Conservation (phyloP, 92 coral and sea anemone genomes). For the Phenganax stokvisi region DNA sequence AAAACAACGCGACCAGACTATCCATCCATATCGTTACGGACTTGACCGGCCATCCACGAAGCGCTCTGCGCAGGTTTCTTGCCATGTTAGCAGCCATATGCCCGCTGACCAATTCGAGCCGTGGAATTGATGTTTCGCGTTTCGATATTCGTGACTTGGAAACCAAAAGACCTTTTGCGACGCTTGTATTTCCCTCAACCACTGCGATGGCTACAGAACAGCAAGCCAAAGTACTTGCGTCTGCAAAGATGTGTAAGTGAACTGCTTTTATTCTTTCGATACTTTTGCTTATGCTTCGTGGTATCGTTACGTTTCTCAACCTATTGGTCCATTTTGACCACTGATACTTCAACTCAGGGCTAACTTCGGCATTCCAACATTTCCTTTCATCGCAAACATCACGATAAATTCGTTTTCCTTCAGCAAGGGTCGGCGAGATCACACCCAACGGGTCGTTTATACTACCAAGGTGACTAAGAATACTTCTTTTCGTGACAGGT, state of each 20-base stretch:
- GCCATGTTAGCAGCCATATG: conserved; percentile 36
- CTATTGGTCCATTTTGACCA: conserved; percentile 38
- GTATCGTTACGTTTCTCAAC: neutral
- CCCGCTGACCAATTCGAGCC: conserved; percentile 44
- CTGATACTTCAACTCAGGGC: neutral
- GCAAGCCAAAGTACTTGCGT: conserved; percentile 60
- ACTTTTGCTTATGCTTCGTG: neutral
- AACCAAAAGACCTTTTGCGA: conserved; percentile 53
- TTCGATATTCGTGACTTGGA: conserved; percentile 66
- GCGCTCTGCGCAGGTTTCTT: neutral
- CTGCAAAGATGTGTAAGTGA: conserved; percentile 58
- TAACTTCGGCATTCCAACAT: conserved; percentile 35
- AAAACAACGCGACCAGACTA: conserved; percentile 32
- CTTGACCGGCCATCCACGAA: conserved; percentile 34
- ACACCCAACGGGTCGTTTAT: conserved; percentile 33
- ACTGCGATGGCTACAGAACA: conserved; percentile 56
- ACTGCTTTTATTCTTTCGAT: conserved; percentile 37
- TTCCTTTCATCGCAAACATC: conserved; percentile 30
- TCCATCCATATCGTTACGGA: conserved; percentile 45
- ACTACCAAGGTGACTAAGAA: conserved; percentile 41
- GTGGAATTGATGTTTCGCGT: conserved; percentile 33
- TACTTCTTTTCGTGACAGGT: conserved; percentile 31
- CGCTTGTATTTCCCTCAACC: conserved; percentile 45
- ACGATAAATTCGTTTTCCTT: conserved; percentile 43
- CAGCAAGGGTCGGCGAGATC: conserved; percentile 37